Conservation (phyloP, 2,113 vertebrate species). For the Lutjanus erythropterus region DNA sequence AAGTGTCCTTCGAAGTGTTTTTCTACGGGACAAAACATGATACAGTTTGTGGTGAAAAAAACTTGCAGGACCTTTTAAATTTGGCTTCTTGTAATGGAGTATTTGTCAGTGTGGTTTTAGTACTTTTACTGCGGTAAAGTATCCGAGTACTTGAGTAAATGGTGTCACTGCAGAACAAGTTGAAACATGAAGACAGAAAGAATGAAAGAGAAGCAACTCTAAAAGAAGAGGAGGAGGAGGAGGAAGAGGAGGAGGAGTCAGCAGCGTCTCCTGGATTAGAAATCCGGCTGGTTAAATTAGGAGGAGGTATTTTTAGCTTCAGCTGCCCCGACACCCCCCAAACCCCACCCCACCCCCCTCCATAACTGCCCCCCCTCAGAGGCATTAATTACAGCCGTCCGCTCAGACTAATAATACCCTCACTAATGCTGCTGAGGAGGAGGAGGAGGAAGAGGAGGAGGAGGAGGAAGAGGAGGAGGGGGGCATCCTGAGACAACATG, state of each 20-base stretch:
- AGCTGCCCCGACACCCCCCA: neutral
- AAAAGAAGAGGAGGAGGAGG: neutral
- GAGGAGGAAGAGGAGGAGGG: neutral
- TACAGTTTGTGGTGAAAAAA: no score
- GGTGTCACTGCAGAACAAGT: no score
- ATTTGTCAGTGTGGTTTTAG: no score
- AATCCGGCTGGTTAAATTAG: constrained; percentile 50
- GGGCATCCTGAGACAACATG: neutral
- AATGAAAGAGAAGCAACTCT: neutral
- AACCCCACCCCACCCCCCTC: no score
- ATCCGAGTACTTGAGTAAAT: no score
- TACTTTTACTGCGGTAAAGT: no score
- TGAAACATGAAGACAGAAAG: no score
- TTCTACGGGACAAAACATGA: no score
- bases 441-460: neutral
- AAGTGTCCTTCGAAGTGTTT: no score
- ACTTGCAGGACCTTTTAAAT: no score
- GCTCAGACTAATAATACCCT: constrained; percentile 75
- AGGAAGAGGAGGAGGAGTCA: neutral
- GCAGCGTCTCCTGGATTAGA: constrained; percentile 35
- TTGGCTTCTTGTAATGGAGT: no score
- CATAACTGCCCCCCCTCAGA: neutral
- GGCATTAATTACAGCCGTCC: constrained; percentile 75
- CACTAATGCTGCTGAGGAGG: constrained; percentile 51
- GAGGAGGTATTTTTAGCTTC: constrained; percentile 54